These are phyloP conservation scores for Syngnathus floridae DNA, from an alignment of 2,113 vertebrate genomes.

Conservation along the genomic window DNA sequence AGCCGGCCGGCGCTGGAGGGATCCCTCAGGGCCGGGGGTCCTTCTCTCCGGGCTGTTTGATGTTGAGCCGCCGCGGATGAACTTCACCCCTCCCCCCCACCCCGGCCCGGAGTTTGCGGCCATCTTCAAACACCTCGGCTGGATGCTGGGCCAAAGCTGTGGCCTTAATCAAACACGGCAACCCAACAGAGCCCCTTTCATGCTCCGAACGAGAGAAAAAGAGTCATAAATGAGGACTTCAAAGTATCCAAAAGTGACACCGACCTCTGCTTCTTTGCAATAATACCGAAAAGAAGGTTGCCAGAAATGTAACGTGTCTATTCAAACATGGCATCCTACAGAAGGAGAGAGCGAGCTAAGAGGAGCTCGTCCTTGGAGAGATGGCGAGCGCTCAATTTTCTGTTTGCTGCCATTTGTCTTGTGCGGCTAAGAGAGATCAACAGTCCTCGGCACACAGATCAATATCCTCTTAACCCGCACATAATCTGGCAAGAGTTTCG, in stretches of 20 bases:
- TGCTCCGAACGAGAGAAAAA: slow-evolving; percentile 44
- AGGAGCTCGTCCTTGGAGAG: slow-evolving; percentile 82
- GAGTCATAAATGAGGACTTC: slow-evolving; percentile 54
- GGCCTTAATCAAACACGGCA: slow-evolving; percentile 59
- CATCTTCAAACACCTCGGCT: slow-evolving; percentile 61
- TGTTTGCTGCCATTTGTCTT: slow-evolving; percentile 97
- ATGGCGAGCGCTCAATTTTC: slow-evolving; percentile 78
- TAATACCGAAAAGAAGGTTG: slow-evolving; percentile 1
- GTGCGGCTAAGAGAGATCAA: slow-evolving; percentile 92
- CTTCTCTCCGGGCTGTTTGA: slow-evolving; percentile 65
- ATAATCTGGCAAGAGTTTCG: slow-evolving; percentile 86
- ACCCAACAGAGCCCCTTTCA: slow-evolving; percentile 30
- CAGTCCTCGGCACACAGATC: slow-evolving; percentile 96
- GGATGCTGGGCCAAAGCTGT: slow-evolving; percentile 61
- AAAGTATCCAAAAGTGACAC: slow-evolving; percentile 30
- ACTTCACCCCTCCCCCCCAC: slow-evolving; percentile 27
- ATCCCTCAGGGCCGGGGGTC: slow-evolving; percentile 54
- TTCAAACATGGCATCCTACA: slow-evolving; percentile 26
- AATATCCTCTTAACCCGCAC: slow-evolving; percentile 97
- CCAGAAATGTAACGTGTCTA: slow-evolving; percentile 6
- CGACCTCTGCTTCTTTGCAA: slow-evolving; percentile 38
- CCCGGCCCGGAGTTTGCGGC: slow-evolving; percentile 45
- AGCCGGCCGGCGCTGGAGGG: slow-evolving; percentile 48
- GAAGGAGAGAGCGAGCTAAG: background rate
- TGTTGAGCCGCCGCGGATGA: slow-evolving; percentile 57